Percentiles rank a stretch among this genome's conserved stretches.
phyloP scores from a whole-genome alignment of 2,888 invertebrate species.

The Eutolmus rufibarbis region DNA sequence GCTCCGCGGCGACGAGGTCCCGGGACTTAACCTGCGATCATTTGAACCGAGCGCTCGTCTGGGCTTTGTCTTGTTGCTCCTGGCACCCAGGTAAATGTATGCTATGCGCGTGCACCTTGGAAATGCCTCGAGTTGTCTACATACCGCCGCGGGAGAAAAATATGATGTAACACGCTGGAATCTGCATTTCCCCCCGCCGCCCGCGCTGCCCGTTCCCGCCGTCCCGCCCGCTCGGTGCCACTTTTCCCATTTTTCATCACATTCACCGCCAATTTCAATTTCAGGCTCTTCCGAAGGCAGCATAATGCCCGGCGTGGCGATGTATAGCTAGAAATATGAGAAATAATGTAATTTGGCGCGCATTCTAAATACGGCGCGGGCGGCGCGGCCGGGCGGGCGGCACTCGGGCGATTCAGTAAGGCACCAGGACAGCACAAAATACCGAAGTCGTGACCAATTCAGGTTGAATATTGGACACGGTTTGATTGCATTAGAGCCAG shows the following conservation, averaged over 20 bases:
- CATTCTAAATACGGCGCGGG: constrained; percentile 9
- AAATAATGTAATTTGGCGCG: constrained; percentile 40
- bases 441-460: constrained; percentile 41
- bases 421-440: constrained; percentile 36
- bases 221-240: background rate
- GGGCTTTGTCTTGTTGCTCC: constrained; percentile 30
- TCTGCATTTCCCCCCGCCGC: constrained; percentile 4
- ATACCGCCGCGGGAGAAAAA: constrained; percentile 33
- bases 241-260: constrained; percentile 39
- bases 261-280: constrained; percentile 34
- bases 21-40: constrained; percentile 35
- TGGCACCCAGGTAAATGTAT: background rate
- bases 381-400: background rate
- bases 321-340: constrained; percentile 34
- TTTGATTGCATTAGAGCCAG: constrained; percentile 26
- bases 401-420: constrained; percentile 32
- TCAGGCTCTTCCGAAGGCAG: constrained; percentile 35
- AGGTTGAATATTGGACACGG: constrained; percentile 41
- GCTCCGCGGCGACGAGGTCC: constrained; percentile 18
- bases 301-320: constrained; percentile 23
- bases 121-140: constrained; percentile 12
- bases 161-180: constrained; percentile 36
- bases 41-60: constrained; percentile 38
- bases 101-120: constrained; percentile 33
- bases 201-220: background rate